Evolutionary conservation across 2,797 vertebrate species (phyloP), one percentile per base, ranked within the genome.

Genomic region (Smutsia temminckii): DNA sequence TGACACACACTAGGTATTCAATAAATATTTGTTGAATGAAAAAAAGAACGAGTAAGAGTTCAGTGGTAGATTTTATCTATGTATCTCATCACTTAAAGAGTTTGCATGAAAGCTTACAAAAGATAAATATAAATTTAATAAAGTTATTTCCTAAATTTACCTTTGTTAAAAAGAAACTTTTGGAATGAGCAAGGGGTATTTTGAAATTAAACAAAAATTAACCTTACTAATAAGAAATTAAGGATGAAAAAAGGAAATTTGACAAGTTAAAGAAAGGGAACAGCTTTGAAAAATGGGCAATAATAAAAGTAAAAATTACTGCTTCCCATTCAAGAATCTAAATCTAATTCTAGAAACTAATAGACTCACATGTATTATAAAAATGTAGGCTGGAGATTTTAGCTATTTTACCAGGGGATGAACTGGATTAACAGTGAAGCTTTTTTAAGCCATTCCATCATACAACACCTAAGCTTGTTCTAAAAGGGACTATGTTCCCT

Each of bases 131-230:
- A 6, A 93, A 93, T 71, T 79, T 78, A 92, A 74, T 75, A 49
- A 66, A 89, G 46, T 49, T 71, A 92, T 53, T 75, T 91, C 88
- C 61, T 92, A 95, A 86, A 92, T 75, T 72, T 93, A 79, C 53
- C 42, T 78, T 17, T 91, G 42, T 84, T 49, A 80, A 89, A 74
- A 96, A 86, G 42, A 81, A 88, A 89, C 78, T 68, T 40, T 25
- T 18, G 25, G 32, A 85, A 74, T 64, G 37, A 10, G 9, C 0
- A 95, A 51, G 20, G n/a, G 40, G 14, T 87, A 71, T 37, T 91
- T 71, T 94, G 46, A 95, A 96, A 94, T 86, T 23, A 89, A 90
- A 90, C 27, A 92, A 93, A 93, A 92, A 63, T 5, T 91, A 34
- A 88, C 2, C 42, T 78, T 80, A 81, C 81, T 46, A 42, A 8